Conservation (phyloP, 2,113 vertebrate genomes). For the Australoheros scitulus region DNA sequence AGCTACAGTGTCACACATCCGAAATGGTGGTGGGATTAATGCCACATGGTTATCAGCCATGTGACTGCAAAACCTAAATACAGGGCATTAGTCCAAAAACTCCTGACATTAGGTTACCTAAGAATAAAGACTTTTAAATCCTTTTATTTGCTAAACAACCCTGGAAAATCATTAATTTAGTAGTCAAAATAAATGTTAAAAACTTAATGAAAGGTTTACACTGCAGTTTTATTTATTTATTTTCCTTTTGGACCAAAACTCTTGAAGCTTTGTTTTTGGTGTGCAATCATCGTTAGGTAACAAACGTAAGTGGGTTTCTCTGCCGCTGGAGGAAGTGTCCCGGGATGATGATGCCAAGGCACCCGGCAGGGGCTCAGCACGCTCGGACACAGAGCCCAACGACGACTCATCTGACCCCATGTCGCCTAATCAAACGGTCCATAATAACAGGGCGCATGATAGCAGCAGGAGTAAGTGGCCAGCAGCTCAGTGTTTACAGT, state of each 20-base stretch:
- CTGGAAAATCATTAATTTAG: not conserved
- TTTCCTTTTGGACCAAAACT: slow-evolving; percentile 10
- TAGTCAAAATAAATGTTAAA: not conserved
- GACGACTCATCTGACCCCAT: slow-evolving; percentile 62
- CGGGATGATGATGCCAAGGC: slow-evolving; percentile 81
- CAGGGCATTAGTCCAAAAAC: not conserved
- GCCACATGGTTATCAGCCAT: not conserved
- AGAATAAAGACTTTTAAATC: not conserved
- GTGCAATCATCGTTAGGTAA: slow-evolving; percentile 81
- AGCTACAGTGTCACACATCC: not conserved
- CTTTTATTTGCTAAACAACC: not conserved
- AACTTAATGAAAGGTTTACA: not conserved
- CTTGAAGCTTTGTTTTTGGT: slow-evolving; percentile 65
- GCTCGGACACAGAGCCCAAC: slow-evolving; percentile 70
- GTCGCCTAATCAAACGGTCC: slow-evolving; percentile 80
- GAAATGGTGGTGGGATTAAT: not conserved
- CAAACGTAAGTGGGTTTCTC: slow-evolving; percentile 92
- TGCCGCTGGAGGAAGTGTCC: slow-evolving; percentile 85
- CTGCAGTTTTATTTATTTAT: not conserved
- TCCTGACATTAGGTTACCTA: not conserved
- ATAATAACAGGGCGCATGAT: slow-evolving; percentile 83
- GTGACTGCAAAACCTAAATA: not conserved
- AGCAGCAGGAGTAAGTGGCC: slow-evolving; percentile 84
- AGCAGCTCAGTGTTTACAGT: slow-evolving; percentile 18
- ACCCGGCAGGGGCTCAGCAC: slow-evolving; percentile 64